Conservation (phyloP, 2,797 vertebrate genomes). For the Cyclopterus lumpus region DNA sequence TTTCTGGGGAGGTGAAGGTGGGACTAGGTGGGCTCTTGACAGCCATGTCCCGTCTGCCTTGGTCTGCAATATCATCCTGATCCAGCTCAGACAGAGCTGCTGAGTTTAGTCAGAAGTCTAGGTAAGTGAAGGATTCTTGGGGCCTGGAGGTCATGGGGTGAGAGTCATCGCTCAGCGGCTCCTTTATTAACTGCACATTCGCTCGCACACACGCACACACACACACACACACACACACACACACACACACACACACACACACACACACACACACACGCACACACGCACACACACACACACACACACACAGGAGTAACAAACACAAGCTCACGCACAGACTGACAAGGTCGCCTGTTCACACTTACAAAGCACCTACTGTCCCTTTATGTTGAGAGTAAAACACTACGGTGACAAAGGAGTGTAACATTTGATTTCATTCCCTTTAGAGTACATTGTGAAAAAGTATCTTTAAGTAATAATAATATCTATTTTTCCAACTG, state of each 20-base stretch:
- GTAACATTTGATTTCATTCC: slow-evolving; percentile 1
- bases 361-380: slow-evolving; percentile 61
- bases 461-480: not conserved
- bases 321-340: not conserved
- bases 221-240: not conserved
- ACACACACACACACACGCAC: slow-evolving; percentile 22
- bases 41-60: slow-evolving; percentile 39
- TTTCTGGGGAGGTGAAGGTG: not conserved
- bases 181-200: slow-evolving; percentile 78
- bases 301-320: slow-evolving; percentile 10
- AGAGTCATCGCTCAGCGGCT: slow-evolving; percentile 80
- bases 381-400: slow-evolving; percentile 25
- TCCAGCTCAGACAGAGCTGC: slow-evolving; percentile 54
- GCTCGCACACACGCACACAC: slow-evolving; percentile 25
- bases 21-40: slow-evolving; percentile 5
- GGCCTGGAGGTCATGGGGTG: slow-evolving; percentile 70
- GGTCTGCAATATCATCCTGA: slow-evolving; percentile 42
- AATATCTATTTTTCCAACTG: slow-evolving; percentile 5
- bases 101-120: slow-evolving; percentile 63
- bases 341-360: slow-evolving; percentile 38
- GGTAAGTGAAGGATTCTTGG: slow-evolving; percentile 71
- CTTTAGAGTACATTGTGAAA: slow-evolving; percentile 7
- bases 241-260: not conserved
- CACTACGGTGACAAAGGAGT: slow-evolving; percentile 20
- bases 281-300: not conserved